These are phyloP conservation scores for Crocodylus rhombifer DNA, from an alignment of 2,797 vertebrate species.

Conservation along the genomic window DNA sequence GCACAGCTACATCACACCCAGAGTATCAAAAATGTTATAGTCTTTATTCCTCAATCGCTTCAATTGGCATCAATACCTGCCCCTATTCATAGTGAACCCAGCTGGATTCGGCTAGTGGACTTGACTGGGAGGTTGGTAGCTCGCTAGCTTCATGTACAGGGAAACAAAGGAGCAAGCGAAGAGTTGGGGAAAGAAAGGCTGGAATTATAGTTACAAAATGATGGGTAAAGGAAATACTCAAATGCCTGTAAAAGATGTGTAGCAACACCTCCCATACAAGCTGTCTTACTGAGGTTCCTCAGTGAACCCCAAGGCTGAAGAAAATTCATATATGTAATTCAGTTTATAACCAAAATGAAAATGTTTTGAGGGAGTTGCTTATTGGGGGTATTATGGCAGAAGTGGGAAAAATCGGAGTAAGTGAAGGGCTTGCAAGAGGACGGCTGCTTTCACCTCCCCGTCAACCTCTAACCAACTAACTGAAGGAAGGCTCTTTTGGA, in stretches of 20 bases:
- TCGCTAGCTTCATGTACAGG: neutral
- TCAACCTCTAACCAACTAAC: no score
- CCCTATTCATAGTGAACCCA: neutral
- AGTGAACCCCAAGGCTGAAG: neutral
- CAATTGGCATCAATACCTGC: no score
- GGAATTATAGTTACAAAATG: neutral
- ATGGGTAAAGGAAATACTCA: neutral
- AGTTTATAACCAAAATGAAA: no score
- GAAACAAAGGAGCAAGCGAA: neutral
- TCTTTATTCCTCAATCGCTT: neutral
- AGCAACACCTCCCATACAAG: no score
- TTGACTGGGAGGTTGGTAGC: fast-evolving
- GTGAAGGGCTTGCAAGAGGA: neutral
- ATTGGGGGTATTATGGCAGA: neutral
- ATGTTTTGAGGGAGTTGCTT: neutral
- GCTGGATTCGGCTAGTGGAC: fast-evolving
- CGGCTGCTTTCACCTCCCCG: neutral
- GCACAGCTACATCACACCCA: neutral
- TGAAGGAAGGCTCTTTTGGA: neutral
- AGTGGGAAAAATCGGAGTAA: neutral
- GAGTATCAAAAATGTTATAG: neutral
- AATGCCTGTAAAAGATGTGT: no score
- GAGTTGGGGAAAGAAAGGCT: neutral
- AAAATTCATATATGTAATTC: no score
- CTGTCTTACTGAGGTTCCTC: neutral